These are phyloP conservation scores for Micoletzkya japonica DNA, from an alignment of 2,888 invertebrate species.

Conservation along the genomic window DNA sequence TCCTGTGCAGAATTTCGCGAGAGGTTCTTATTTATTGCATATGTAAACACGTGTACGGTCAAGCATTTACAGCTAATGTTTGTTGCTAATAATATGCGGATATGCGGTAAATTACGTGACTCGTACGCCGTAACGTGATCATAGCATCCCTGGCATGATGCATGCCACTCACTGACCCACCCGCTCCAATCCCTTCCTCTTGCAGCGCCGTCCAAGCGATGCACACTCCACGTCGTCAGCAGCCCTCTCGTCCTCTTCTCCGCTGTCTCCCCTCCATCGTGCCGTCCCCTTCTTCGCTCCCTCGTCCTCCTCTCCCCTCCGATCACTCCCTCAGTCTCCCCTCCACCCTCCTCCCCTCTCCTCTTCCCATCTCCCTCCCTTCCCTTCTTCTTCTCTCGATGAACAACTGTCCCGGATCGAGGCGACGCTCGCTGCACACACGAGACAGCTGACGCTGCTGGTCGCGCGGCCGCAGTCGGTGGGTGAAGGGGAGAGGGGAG, in stretches of 20 bases:
- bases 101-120: no score
- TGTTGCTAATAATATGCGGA: no score
- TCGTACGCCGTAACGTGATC: no score
- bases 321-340: slow-evolving; percentile 21
- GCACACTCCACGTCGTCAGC: slow-evolving; percentile 11
- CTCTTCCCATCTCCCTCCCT: slow-evolving; percentile 26
- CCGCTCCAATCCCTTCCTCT: no score
- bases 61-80: no score
- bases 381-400: slow-evolving; percentile 27
- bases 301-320: slow-evolving; percentile 28
- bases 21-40: no score
- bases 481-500: slow-evolving; percentile 28
- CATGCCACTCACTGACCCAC: no score
- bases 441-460: slow-evolving; percentile 18
- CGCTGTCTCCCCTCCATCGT: slow-evolving; percentile 24
- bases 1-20: no score
- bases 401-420: slow-evolving; percentile 32
- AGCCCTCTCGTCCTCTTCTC: slow-evolving; percentile 5
- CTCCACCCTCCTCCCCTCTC: slow-evolving; percentile 20
- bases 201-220: no score
- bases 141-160: no score
- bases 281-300: slow-evolving; percentile 32
- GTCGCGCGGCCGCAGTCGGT: not conserved
- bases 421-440: slow-evolving; percentile 9
- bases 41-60: no score